phyloP scores from a whole-genome alignment of 1,140 invertebrate genomes.

The Hylyphantes graminicola region DNA sequence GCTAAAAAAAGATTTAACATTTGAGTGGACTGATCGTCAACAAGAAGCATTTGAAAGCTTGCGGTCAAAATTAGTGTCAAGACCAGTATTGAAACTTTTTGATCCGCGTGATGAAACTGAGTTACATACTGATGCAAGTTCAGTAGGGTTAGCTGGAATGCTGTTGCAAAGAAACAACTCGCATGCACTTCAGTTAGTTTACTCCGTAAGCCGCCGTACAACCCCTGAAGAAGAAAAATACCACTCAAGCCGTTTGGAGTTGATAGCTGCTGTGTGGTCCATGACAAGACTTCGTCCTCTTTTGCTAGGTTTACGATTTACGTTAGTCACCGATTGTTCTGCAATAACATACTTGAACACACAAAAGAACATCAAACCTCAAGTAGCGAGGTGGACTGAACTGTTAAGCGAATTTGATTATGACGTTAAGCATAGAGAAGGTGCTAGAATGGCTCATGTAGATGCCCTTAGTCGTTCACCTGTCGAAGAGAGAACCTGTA shows the following conservation, averaged over 20 bases:
- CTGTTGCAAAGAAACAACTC: conserved; percentile 17
- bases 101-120: neutral
- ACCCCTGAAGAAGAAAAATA: neutral
- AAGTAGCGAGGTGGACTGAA: conserved; percentile 7
- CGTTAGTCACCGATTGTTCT: conserved; percentile 39
- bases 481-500: neutral
- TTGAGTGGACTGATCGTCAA: no score
- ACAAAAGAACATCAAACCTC: neutral
- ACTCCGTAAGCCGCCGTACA: neutral
- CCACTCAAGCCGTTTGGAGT: conserved; percentile 20
- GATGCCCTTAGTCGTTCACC: conserved; percentile 8
- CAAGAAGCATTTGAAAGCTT: no score
- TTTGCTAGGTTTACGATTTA: conserved; percentile 34
- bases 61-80: no score
- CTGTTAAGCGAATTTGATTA: conserved; percentile 38
- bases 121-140: conserved; percentile 13
- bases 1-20: no score
- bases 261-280: conserved; percentile 21
- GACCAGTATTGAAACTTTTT: neutral
- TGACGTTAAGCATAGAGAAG: neutral
- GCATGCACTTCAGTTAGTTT: conserved; percentile 21
- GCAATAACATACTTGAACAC: neutral
- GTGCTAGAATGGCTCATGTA: conserved; percentile 6
- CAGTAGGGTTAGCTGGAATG: neutral
- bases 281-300: conserved; percentile 9